Evolutionary conservation across 2,113 vertebrate species (phyloP).

Genomic region (Struthio camelus): DNA sequence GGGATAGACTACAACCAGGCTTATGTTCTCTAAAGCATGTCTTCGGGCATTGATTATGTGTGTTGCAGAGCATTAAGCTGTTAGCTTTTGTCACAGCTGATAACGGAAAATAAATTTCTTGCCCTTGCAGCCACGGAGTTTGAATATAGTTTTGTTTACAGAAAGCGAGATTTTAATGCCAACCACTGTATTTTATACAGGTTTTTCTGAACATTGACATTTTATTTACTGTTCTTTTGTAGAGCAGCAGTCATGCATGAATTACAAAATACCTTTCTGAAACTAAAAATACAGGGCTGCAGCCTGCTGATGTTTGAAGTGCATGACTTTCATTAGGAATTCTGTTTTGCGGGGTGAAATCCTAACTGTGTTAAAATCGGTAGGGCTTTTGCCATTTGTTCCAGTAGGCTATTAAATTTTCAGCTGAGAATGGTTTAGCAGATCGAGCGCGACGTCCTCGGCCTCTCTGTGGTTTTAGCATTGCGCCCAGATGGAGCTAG

Average conservation of each 20-base stretch:
- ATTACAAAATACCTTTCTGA: slow-evolving; percentile 22
- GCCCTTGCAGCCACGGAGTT: background rate
- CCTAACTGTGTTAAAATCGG: slow-evolving; percentile 45
- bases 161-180: background rate
- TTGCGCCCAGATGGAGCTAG: background rate
- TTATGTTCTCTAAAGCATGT: background rate
- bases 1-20: background rate
- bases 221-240: background rate
- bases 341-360: slow-evolving; percentile 25
- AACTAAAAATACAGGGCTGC: background rate
- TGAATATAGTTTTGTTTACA: background rate
- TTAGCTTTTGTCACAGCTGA: background rate
- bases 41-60: background rate
- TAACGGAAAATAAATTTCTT: background rate
- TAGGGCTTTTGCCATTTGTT: slow-evolving; percentile 48
- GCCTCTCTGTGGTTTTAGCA: slow-evolving; percentile 20
- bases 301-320: slow-evolving; percentile 13
- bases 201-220: background rate
- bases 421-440: background rate
- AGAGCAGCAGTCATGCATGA: background rate
- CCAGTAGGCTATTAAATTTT: slow-evolving; percentile 37
- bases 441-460: background rate
- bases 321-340: slow-evolving; percentile 4
- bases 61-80: background rate
- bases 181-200: background rate